phyloP scores from a whole-genome alignment of 2,888 invertebrate genomes.

The Pyralis farinalis region DNA sequence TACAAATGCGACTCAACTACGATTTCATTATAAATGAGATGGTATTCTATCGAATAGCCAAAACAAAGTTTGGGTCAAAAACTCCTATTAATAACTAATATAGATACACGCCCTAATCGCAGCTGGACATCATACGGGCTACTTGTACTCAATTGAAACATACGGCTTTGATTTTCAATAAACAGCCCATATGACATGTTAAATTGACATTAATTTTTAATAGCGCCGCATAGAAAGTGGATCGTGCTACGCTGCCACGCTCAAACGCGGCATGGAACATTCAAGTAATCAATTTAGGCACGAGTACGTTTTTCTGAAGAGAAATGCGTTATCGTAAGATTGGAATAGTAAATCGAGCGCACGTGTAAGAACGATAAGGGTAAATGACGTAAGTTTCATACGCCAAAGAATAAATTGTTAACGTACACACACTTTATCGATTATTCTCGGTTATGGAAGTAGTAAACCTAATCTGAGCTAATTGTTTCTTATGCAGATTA shows the following conservation, averaged over 20 bases:
- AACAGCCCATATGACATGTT: conserved; percentile 22
- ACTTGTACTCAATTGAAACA: conserved; percentile 17
- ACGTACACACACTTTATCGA: conserved; percentile 35
- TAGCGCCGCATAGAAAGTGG: neutral
- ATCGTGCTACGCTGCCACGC: neutral
- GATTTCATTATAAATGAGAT: too few relatives aligned
- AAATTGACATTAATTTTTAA: conserved; percentile 13
- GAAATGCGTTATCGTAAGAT: conserved; percentile 10
- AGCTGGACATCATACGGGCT: conserved; percentile 22
- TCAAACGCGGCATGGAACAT: neutral
- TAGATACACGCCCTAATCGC: neutral
- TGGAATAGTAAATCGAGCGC: conserved; percentile 46
- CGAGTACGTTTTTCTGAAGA: neutral
- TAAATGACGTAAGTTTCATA: conserved; percentile 32
- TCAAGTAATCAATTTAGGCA: too few relatives aligned
- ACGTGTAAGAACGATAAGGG: conserved; percentile 60
- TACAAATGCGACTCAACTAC: too few relatives aligned
- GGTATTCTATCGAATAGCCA: too few relatives aligned
- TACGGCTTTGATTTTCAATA: conserved; percentile 27
- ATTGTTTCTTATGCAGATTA: too few relatives aligned
- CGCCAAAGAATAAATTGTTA: too few relatives aligned
- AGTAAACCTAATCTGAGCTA: conserved; percentile 37
- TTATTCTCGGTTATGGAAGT: conserved; percentile 49
- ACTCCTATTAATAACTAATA: too few relatives aligned
- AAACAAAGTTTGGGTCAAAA: too few relatives aligned